phyloP scores from a whole-genome alignment of 2,113 vertebrate species.

The human region GRCh38 chr2:12312001-12312500 shows the following conservation, averaged over 20 bases:
- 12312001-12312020: background rate
- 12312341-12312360: background rate
- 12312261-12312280: accelerated
- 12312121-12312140: background rate
- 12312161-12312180: background rate
- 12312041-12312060: accelerated
- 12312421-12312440: background rate
- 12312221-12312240: background rate
- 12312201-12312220: background rate
- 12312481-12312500: accelerated
- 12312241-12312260: background rate
- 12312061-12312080: background rate
- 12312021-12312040: background rate
- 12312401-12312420: accelerated
- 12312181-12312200: background rate
- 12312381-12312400: accelerated
- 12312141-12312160: background rate
- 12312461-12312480: background rate
- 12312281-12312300: accelerated
- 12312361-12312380: background rate
- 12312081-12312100: background rate
- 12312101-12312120: background rate
- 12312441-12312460: background rate
- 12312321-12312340: background rate
- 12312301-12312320: background rate